Base-by-base conservation (phyloP, 2,888 invertebrate genomes). In the Dolomedes plantarius region DNA sequence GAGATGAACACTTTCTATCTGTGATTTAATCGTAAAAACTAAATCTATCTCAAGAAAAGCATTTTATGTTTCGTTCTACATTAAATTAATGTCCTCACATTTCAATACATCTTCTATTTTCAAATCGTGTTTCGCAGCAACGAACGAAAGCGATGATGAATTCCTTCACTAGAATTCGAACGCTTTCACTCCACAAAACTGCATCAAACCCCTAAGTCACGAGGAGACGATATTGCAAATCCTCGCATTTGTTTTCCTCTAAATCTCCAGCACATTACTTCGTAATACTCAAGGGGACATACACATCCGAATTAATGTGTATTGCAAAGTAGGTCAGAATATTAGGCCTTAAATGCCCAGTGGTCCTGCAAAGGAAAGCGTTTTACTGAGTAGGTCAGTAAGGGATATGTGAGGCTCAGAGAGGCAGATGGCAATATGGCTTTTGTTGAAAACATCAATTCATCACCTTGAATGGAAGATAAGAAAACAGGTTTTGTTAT, bases 391-490 rank as follows among this genome's bases (percentile, higher is more conserved):
- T 46, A 16, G n/a, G n/a, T 46, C 46, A 46, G 2, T 11, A n/a
- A 6, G 16, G 16, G 46, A 46, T 56, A 56, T 2, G 19, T 56
- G 3, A 23, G 19, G 7, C 6, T 5, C 5, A 5, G 23, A 56
- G 3, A 23, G n/a, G 23, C 1, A 56, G 19, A 46, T 23, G 56
- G 5, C 5, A 23, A 56, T 6, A 23, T 56, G 56, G 23, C 23
- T 56, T 56, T 56, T 56, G 19, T 23, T 56, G 5, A 56, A 56
- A 56, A 11, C 5, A 56, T 23, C 23, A 5, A 56, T 56, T 56
- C 56, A 56, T 56, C 56, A 56, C 56, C 56, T 56, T 56, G 56
- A 56, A 56, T 56, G 2, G 6, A n/a, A 23, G 19, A 56, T 56
- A 56, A 11, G 56, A n/a, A 23, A 56, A 56, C 56, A 19, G 56